phyloP scores from a whole-genome alignment of 2,797 vertebrate species.

The Salarias fasciatus region DNA sequence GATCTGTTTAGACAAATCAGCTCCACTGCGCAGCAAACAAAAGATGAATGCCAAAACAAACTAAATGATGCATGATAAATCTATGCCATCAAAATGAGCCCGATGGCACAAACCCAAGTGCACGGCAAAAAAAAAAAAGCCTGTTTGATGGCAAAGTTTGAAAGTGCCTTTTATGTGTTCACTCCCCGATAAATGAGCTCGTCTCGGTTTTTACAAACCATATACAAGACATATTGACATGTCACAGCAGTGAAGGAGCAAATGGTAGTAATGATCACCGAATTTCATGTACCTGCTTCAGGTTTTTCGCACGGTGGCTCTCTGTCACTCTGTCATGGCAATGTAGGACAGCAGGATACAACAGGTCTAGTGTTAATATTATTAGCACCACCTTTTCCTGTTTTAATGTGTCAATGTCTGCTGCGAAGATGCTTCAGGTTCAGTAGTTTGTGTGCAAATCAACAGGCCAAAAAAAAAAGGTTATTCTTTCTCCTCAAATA shows the following conservation, averaged over 20 bases:
- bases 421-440: too few species aligned
- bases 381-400: background rate
- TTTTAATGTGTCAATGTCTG: too few species aligned
- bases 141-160: constrained; percentile 5
- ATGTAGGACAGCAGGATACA: background rate
- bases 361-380: background rate
- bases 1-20: constrained; percentile 45
- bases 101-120: background rate
- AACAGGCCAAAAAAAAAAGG: background rate
- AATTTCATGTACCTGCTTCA: background rate
- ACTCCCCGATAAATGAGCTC: background rate
- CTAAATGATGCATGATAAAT: constrained; percentile 28
- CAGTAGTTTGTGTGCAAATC: background rate
- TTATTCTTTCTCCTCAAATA: background rate
- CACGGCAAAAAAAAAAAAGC: background rate
- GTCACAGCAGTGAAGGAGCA: background rate
- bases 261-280: background rate
- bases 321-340: too few species aligned
- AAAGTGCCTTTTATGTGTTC: background rate
- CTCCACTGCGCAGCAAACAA: constrained; percentile 22
- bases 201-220: background rate
- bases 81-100: constrained; percentile 23
- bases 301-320: background rate
- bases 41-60: constrained; percentile 36
- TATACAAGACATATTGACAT: background rate